Base-by-base conservation (phyloP, 2,888 invertebrate species). In the Tolmerus cingulatus region DNA sequence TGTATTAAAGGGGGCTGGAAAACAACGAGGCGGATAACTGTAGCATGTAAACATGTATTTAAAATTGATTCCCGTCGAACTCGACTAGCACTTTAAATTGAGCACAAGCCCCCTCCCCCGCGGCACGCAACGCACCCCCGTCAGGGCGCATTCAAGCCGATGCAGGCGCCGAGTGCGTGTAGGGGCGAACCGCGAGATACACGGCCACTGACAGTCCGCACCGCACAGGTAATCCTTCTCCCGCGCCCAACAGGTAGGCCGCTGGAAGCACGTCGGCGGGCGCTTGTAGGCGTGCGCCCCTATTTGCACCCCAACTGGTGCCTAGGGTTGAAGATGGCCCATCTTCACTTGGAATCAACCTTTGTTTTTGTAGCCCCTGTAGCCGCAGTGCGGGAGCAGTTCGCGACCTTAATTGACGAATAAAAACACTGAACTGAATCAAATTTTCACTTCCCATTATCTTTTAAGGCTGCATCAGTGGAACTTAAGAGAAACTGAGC, bases 341-440 rank as follows among this genome's bases (percentile, higher is more conserved):
- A 76, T 37, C 76, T 76, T 34, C 37, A 34, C 19, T 40, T 34
- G 12, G 12, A 30, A 76, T 76, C 8, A 76, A 40, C 76, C 30
- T 40, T 76, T 76, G 19, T 76, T 66, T 23, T 40, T 76, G 9
- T 76, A 3, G 0, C 8, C n/a, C n/a, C 0, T 19, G 34, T 19
- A n/a, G n/a, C 37, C 40, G 76, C 14, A 5, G 37, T 37, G 76
- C 40, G 34, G 16, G 19, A 2, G n/a, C 40, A 30, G 9, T 14
- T 66, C 88, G 87, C 89, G 88, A 89, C 88, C 86, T 78, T 88
- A 76, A 81, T 55, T 66, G 79, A 87, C 87, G 88, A 86, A 74
- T 86, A 89, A 90, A 87, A 89, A 90, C 89, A 90, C 90, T 91
- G 90, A 90, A 91, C 91, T 91, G 89, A 90, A 88, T 89, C 89